A percentile compares a stretch with the other conserved stretches of the same genome.
phyloP scores from a whole-genome alignment of 2,888 invertebrate genomes.

The Brachynemurus nebulosus region DNA sequence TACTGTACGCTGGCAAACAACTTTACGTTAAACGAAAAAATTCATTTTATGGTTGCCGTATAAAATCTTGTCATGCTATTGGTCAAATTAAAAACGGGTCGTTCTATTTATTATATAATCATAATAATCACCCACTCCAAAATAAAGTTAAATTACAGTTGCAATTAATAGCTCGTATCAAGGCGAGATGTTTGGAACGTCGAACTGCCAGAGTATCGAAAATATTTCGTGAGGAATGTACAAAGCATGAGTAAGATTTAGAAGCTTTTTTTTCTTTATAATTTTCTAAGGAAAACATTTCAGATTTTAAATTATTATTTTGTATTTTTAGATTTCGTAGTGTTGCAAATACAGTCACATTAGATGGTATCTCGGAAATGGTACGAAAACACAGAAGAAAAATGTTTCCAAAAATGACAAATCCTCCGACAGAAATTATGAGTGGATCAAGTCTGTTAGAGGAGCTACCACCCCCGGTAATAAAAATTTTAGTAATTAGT shows the following conservation, averaged over 20 bases:
- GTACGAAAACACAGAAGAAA: constrained; percentile 2
- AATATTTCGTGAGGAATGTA: constrained; percentile 8
- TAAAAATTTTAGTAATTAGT: neutral
- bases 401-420: constrained; percentile 1
- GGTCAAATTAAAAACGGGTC: constrained; percentile 3
- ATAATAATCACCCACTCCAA: constrained; percentile 5
- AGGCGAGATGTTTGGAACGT: neutral
- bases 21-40: constrained; percentile 6
- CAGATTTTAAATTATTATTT: neutral
- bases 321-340: constrained; percentile 3
- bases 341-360: constrained; percentile 6
- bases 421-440: neutral
- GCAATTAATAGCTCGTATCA: constrained; percentile 8
- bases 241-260: constrained; percentile 4
- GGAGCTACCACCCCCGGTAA: constrained; percentile 6
- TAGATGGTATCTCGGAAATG: constrained; percentile 8
- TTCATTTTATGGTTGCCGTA: constrained; percentile 3
- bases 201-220: constrained; percentile 6
- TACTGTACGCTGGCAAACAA: constrained; percentile 7
- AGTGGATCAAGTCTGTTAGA: neutral
- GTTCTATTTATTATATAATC: constrained; percentile 2
- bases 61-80: constrained; percentile 4
- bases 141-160: constrained; percentile 6
- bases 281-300: neutral
- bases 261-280: neutral